phyloP scores from a whole-genome alignment of 2,888 invertebrate species.

The Meta bourneti region DNA sequence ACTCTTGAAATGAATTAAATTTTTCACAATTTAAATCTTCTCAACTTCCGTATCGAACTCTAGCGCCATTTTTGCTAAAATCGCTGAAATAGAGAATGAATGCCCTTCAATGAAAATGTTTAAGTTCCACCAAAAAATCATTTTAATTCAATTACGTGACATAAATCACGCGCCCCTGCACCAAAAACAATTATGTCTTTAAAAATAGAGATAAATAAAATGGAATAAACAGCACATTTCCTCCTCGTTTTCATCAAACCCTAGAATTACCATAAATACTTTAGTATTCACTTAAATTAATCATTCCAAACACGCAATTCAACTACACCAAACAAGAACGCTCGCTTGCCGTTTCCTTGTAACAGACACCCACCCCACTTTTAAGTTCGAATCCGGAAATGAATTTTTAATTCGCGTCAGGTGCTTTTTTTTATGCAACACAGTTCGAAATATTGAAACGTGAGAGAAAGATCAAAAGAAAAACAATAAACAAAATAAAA shows the following conservation, averaged over 20 bases:
- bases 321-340: background rate
- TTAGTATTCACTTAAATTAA: background rate
- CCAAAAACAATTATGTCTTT: no score
- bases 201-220: no score
- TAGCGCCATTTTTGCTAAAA: no score
- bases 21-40: no score
- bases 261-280: background rate
- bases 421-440: background rate
- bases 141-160: no score
- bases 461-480: conserved; percentile 2
- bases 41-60: no score
- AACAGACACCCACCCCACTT: background rate
- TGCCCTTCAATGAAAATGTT: no score
- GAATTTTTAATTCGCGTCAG: conserved; percentile 44
- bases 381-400: conserved; percentile 30
- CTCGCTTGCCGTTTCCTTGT: background rate
- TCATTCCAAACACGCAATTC: background rate
- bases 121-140: no score
- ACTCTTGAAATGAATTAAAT: no score
- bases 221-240: background rate
- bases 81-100: no score
- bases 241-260: background rate
- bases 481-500: conserved; percentile 24
- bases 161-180: no score
- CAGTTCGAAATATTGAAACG: conserved; percentile 29